These are phyloP conservation scores for Myotis planiceps DNA, from an alignment of 2,797 vertebrate species.

Conservation along the genomic window DNA sequence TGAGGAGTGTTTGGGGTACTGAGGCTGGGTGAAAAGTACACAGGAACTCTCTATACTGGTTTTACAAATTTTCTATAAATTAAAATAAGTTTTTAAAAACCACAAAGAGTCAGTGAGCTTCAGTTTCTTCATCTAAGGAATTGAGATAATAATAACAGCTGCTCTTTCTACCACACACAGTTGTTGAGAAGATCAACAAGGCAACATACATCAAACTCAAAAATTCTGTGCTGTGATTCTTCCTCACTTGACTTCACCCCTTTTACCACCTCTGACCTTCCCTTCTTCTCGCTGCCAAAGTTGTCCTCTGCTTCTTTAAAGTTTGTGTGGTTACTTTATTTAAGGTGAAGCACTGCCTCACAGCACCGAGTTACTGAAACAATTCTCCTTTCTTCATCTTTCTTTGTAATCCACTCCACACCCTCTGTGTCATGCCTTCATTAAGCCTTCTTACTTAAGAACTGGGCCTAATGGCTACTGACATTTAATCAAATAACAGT, in stretches of 20 bases:
- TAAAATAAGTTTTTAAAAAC: not conserved
- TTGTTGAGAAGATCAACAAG: not conserved
- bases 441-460: slow-evolving; percentile 62
- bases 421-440: slow-evolving; percentile 35
- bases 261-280: not conserved
- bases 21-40: not conserved
- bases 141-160: not conserved
- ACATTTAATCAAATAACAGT: slow-evolving; percentile 77
- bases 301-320: slow-evolving; percentile 46
- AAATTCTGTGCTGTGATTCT: not conserved
- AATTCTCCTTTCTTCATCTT: slow-evolving; percentile 43
- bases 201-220: not conserved
- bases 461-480: slow-evolving; percentile 61
- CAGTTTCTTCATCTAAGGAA: not conserved
- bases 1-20: not conserved
- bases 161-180: not conserved
- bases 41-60: not conserved
- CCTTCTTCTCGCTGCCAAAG: not conserved
- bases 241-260: not conserved
- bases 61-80: slow-evolving; percentile 9
- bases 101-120: not conserved
- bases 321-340: slow-evolving; percentile 40
- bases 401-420: slow-evolving; percentile 42
- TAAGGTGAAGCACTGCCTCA: slow-evolving; percentile 44
- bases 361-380: slow-evolving; percentile 28